Evolutionary conservation across 2,113 vertebrate genomes (phyloP), one percentile per base, ranked within the genome.

Genomic region (Verasper variegatus): DNA sequence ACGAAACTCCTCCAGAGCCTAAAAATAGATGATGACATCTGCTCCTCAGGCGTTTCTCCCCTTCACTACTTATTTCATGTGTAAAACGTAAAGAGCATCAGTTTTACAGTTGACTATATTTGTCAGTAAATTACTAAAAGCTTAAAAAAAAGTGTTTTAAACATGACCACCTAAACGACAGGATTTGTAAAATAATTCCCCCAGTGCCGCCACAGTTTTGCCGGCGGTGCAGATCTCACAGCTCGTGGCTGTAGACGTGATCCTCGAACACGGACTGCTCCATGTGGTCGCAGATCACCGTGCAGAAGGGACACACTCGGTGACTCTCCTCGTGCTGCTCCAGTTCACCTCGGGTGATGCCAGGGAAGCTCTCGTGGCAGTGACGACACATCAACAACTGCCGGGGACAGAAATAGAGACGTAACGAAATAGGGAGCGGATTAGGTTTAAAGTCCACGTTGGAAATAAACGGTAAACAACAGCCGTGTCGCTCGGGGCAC

Each of bases 241-340:
- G 21, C 71, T 86, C 83, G 65, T 95, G 94, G 68, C 86, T 26
- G 75, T 95, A 95, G 68, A 95, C 95, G 27, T 95, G 95, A 37
- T 93, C 91, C 59, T 94, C 94, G 37, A 91, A 95, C 74, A 74
- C 73, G 0, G 83, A 20, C 88, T 95, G 95, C 35, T 86, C 86
- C 88, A 93, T 89, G 79, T 49, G 4, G 62, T 95, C 94, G 14
- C 92, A 95, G 86, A 94, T 81, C 57, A 93, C 75, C 0, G 84
- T 82, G 80, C 95, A 95, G 89, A 93, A 93, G 3, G 95, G 95
- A 59, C 95, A 95, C 5, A 93, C 76, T 4, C 80, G 67, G 88
- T 95, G 95, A 26, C 84, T 90, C 63, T 83, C 84, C 85, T 95
- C 92, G n/a, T 95, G 95, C 40, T 71, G 82, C 47, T 82, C 82